Evolutionary conservation across 35 echinoderm and acorn worm genomes (phyloP), one percentile per base, ranked within the genome.

Genomic region (Stichopus chloronotus): DNA sequence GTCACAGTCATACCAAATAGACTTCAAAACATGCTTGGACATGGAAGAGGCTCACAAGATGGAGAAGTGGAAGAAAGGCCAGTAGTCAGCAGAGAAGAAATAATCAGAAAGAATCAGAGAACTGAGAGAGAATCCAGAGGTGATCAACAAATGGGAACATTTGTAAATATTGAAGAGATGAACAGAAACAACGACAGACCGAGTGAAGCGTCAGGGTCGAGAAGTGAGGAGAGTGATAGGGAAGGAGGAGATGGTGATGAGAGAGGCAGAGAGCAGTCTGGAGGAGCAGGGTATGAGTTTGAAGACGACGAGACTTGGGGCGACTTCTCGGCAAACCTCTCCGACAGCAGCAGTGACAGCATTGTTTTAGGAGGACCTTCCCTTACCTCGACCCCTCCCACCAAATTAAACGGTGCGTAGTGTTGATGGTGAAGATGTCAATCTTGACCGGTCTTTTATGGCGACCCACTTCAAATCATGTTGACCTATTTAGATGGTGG

Each of bases 231-330:
- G 4, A 53, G 52, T 16, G 94, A 88, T 5, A 91, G 78, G 16
- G 82, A 95, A 53, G 86, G 81, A 25, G 94, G 87, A 54, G 93
- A 90, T 20, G 52, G 76, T 4, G 83, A 86, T 20, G 78, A 23
- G 69, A 92, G 78, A 25, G 69, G 43, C 79, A 57, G 56, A 72
- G 87, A 83, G 84, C 72, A 59, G 87, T 21, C 57, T 9, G 87
- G 87, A 89, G 87, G 11, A 53, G 53, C 87, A 79, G 81, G 93
- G 22, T 83, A 94, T 82, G 95, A 96, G 83, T 99, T 99, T 95
- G 95, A 99, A 17, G 97, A 99, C 90, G 95, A 96, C 68, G 97
- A 99, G 87, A 99, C 93, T 20, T 99, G 97, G 97, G 97, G 97
- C 9, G 97, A 99, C 69, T 99, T 99, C 78, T 92, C 90, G 7